A percentile compares a stretch with the other conserved stretches of the same genome.
These are phyloP conservation scores for Drosophila watanabei DNA, from an alignment of 1,140 invertebrate genomes.

Conservation along the genomic window DNA sequence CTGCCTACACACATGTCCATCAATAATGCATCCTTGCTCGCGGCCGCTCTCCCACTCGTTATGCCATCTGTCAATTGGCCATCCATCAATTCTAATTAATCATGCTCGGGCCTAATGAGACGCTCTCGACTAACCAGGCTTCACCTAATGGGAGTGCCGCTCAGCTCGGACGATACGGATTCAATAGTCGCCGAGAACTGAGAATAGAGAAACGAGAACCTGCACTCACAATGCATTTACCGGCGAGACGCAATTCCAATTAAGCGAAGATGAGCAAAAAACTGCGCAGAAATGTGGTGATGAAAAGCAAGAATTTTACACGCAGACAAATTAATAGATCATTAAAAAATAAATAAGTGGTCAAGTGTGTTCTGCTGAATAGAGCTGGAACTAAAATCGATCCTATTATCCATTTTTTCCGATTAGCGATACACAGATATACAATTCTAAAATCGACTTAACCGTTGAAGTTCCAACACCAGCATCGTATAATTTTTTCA, in stretches of 20 bases:
- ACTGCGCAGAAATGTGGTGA: constrained; percentile 29
- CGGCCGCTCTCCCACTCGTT: constrained; percentile 35
- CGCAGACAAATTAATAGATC: neutral
- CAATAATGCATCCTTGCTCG: constrained; percentile 64
- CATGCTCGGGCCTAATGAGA: constrained; percentile 72
- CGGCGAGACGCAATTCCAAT: constrained; percentile 20
- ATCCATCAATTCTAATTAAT: constrained; percentile 83
- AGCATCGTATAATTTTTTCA: too few species aligned
- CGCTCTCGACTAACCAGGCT: constrained; percentile 47
- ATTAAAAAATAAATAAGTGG: too few species aligned
- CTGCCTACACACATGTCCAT: constrained; percentile 51
- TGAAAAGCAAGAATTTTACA: constrained; percentile 12
- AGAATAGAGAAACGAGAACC: neutral
- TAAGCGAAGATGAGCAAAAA: constrained; percentile 1
- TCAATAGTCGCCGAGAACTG: constrained; percentile 42
- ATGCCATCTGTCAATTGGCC: constrained; percentile 74
- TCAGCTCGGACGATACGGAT: constrained; percentile 8
- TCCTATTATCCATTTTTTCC: too few species aligned
- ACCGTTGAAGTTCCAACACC: too few species aligned
- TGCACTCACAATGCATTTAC: constrained; percentile 28
- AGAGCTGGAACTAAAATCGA: too few species aligned
- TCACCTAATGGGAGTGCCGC: constrained; percentile 30
- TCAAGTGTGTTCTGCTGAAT: too few species aligned
- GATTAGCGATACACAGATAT: too few species aligned
- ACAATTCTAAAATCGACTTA: too few species aligned